Conservation (phyloP, 2,797 vertebrate species). For the Erethizon dorsatum region DNA sequence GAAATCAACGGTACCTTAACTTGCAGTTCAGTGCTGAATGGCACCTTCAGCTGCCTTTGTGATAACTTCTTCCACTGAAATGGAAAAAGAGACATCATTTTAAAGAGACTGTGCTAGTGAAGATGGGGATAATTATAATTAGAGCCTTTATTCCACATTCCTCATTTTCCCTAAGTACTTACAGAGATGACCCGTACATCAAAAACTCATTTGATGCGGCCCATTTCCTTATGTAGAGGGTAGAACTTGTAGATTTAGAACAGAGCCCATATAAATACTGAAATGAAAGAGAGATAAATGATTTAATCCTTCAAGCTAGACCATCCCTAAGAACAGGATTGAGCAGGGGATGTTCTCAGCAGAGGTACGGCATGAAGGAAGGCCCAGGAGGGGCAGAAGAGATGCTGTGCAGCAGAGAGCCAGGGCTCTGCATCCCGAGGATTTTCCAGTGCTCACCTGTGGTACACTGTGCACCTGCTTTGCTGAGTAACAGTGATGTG, state of each 20-base stretch:
- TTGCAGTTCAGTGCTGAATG: background rate
- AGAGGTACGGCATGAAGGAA: background rate
- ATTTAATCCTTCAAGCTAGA: background rate
- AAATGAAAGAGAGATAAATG: background rate
- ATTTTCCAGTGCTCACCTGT: background rate
- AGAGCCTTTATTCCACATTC: background rate
- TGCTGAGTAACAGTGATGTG: too few species aligned
- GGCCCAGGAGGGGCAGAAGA: fast-evolving
- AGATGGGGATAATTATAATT: background rate
- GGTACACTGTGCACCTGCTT: background rate
- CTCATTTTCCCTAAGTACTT: background rate
- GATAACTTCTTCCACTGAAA: too few species aligned
- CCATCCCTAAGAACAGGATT: too few species aligned
- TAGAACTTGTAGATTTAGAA: background rate
- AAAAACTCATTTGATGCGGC: background rate
- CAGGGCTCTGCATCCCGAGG: fast-evolving
- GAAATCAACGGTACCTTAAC: background rate
- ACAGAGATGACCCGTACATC: background rate
- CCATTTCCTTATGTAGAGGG: background rate
- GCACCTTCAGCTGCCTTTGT: background rate
- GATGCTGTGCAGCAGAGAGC: fast-evolving
- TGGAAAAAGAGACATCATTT: background rate
- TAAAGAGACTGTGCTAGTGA: background rate
- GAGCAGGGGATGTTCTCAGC: background rate
- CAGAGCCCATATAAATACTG: background rate